Conservation (phyloP, 1,140 invertebrate species). For the Euschistus heros region DNA sequence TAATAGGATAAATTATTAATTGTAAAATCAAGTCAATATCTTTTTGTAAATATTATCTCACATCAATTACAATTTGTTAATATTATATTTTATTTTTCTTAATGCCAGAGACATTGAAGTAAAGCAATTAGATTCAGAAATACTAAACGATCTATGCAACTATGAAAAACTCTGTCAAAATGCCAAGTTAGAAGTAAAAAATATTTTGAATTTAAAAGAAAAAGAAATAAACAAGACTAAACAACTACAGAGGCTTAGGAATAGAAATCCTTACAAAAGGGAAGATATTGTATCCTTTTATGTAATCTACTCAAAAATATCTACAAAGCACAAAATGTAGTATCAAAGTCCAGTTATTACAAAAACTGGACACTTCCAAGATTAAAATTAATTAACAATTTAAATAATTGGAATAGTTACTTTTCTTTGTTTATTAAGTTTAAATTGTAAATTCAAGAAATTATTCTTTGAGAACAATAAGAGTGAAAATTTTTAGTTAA, state of each 20-base stretch:
- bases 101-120: slow-evolving; percentile 47
- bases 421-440: not conserved
- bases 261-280: slow-evolving; percentile 52
- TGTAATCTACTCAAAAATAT: not conserved
- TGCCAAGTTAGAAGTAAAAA: slow-evolving; percentile 57
- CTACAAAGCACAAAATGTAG: not conserved
- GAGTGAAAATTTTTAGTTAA: too few relatives aligned
- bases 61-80: not conserved
- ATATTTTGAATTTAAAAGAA: slow-evolving; percentile 53
- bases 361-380: not conserved
- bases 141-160: slow-evolving; percentile 50
- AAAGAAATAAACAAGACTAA: slow-evolving; percentile 53
- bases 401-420: not conserved
- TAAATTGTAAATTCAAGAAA: too few relatives aligned
- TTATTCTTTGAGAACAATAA: too few relatives aligned
- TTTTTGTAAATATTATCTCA: not conserved
- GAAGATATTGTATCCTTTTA: slow-evolving; percentile 53
- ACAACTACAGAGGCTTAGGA: slow-evolving; percentile 48
- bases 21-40: not conserved
- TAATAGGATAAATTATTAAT: not conserved
- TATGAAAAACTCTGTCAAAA: slow-evolving; percentile 62
- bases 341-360: not conserved
- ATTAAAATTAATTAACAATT: not conserved
- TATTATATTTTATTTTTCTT: slow-evolving; percentile 1
- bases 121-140: slow-evolving; percentile 55